phyloP scores from a whole-genome alignment of 37 sponge, comb jelly and placozoan genomes.

The Ephydatia muelleri region DNA sequence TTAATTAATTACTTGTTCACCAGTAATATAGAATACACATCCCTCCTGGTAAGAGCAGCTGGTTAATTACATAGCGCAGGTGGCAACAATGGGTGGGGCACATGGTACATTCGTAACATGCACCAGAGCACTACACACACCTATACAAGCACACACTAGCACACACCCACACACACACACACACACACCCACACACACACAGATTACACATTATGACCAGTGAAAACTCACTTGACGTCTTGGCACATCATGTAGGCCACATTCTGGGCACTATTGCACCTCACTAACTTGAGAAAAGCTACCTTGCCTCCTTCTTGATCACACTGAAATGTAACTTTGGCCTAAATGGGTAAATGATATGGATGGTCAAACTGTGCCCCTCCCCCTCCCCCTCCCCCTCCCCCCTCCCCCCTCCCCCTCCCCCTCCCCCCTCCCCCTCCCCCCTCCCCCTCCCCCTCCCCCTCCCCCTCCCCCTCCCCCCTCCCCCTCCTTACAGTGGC shows the following conservation, averaged over 20 bases:
- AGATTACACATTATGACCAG: neutral
- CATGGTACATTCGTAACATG: neutral
- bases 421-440: neutral
- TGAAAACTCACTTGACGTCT: neutral
- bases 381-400: conserved; percentile 2
- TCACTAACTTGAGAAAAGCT: neutral
- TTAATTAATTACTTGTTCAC: neutral
- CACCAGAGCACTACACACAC: neutral
- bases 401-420: neutral
- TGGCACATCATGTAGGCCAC: neutral
- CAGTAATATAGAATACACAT: too few species aligned
- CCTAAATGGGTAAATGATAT: too few species aligned
- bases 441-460: conserved; percentile 3
- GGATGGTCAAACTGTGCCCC: too few species aligned
- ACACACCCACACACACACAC: neutral
- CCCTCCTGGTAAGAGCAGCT: too few species aligned
- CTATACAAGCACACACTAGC: neutral
- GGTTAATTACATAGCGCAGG: too few species aligned
- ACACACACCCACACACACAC: neutral
- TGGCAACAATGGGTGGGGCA: too few species aligned
- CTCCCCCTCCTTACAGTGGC: neutral
- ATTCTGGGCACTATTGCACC: neutral
- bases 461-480: neutral
- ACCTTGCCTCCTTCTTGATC: neutral
- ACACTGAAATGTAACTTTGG: neutral